Percentiles rank a stretch among this genome's conserved stretches.
These are phyloP conservation scores for Erithacus rubecula DNA, from an alignment of 2,797 vertebrate species.

Conservation along the genomic window DNA sequence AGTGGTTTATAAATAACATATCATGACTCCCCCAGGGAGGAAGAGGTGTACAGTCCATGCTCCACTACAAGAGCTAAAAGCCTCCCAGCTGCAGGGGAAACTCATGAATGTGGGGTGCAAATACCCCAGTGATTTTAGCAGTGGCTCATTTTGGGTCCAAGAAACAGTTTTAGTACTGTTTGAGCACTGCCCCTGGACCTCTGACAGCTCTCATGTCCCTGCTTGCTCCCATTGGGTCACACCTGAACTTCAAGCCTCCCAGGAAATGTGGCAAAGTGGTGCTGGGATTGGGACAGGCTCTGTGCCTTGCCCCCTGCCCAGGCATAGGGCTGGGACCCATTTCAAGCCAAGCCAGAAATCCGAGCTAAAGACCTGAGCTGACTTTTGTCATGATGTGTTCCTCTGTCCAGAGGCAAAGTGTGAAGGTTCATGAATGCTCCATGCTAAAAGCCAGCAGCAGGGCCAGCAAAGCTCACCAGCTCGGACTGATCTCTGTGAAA, in stretches of 20 bases:
- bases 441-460: not conserved
- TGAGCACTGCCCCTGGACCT: not conserved
- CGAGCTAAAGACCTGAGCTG: not conserved
- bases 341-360: not conserved
- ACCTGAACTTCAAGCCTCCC: accelerated
- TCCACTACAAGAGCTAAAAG: not conserved
- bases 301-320: accelerated
- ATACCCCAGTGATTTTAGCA: not conserved
- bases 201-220: accelerated
- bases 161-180: not conserved
- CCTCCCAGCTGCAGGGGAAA: not conserved
- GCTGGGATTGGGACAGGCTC: not conserved
- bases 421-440: not conserved
- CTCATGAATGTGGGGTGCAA: not conserved
- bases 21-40: not conserved
- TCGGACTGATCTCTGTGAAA: not conserved
- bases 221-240: not conserved
- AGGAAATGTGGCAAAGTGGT: not conserved
- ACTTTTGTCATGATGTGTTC: accelerated
- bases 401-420: not conserved
- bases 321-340: too few relatives aligned
- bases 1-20: not conserved
- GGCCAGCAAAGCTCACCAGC: not conserved
- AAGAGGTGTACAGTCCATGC: not conserved
- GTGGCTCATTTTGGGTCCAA: not conserved